Evolutionary conservation across 2,888 invertebrate species (phyloP).

Genomic region (Odontothrips loti): DNA sequence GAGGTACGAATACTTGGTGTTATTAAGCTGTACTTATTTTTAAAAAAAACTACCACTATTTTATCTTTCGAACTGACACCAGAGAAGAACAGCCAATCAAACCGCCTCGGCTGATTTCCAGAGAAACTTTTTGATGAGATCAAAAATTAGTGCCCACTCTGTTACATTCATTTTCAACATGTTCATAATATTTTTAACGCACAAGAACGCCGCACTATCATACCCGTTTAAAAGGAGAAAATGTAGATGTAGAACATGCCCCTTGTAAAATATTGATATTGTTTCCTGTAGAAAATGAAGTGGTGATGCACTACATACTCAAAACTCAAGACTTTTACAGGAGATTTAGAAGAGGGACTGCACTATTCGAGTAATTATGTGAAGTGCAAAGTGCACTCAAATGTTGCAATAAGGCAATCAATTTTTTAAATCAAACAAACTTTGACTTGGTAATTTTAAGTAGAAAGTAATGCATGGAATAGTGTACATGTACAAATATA

Average conservation of each 20-base stretch:
- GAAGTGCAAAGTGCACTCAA: neutral
- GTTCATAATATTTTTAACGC: slow-evolving; percentile 4
- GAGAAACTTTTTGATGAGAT: neutral
- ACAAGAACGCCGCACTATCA: slow-evolving; percentile 17
- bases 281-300: neutral
- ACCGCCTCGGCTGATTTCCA: neutral
- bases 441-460: slow-evolving; percentile 6
- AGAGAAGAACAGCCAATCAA: neutral
- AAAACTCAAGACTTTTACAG: neutral
- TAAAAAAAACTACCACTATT: neutral
- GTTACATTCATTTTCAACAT: neutral
- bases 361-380: neutral
- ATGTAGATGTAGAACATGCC: neutral
- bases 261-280: neutral
- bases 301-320: neutral
- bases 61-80: neutral
- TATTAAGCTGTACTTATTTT: neutral
- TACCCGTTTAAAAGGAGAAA: slow-evolving; percentile 11
- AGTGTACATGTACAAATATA: neutral
- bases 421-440: slow-evolving; percentile 1
- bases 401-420: slow-evolving; percentile 1
- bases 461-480: neutral
- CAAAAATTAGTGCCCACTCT: neutral
- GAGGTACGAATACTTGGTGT: neutral
- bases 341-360: neutral